Evolutionary conservation across 2,888 invertebrate genomes (phyloP), one percentile per base, ranked within the genome.

Genomic region (Chymomyza caudatula): DNA sequence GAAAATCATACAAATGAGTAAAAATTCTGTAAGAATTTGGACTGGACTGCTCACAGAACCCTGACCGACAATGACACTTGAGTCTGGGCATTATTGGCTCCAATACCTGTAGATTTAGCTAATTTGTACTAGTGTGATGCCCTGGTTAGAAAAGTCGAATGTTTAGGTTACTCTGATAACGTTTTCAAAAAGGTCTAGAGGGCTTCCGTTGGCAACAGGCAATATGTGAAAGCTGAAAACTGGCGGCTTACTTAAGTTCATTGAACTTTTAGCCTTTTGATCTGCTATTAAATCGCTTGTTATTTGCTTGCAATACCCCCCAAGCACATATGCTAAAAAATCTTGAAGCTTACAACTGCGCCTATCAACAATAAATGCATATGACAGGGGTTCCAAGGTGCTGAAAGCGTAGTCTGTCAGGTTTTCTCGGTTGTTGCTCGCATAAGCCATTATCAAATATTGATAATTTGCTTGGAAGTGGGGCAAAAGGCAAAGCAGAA

Each of bases 401-500:
- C 47, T 47, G 29, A 11, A 37, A 11, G 1, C 2, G 11, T 37
- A 37, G 29, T 37, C 29, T 11, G 29, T 37, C 29, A 25, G 25
- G 25, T 25, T 25, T 5, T 2, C 5, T 43, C 15, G 8, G 43
- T 43, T 43, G 43, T 1, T n/a, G n/a, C 19, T 15, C 6, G 2
- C 6, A 37, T 37, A 37, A 47, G 8, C 47, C 15, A 56, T 49
- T 43, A 54, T 25, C 4, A 51, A 53, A 47, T 65, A 57, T 69
- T 73, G 69, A 64, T 73, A 60, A 73, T 62, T 43, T 54, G 49
- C 63, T 6, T 17, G 17, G 19, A 47, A 17, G n/a, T 47, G 47
- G 15, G 47, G 6, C 15, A 19, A 43, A 43, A 43, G 44, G 15
- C 49, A 22, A 47, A 53, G 47, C 15, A 20, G 22, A 19, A 62